Base-by-base conservation (phyloP, 2,888 invertebrate genomes). In the Chalcosyrphus nemorum region DNA sequence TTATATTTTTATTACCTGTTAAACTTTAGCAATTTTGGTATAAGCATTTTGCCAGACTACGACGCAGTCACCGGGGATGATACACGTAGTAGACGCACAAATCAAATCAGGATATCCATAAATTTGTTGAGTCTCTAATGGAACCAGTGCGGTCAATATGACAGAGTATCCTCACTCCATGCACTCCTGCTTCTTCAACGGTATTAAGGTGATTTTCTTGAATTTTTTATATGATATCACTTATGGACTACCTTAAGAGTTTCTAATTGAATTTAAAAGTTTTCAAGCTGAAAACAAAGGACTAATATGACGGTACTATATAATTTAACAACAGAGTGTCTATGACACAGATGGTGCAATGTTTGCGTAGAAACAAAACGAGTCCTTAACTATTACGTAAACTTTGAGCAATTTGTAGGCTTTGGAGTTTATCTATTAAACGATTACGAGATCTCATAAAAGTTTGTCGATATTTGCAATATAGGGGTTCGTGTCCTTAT, bases 81-180 rank as follows among this genome's bases (percentile, higher is more conserved):
- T 24, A 17, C 70, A 70, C 70, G 70, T 47, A 47, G 15, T 24
- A 70, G 57, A 59, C 70, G 35, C 70, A 59, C 71, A 71, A 71
- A 71, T 71, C 71, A 71, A 17, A 50, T 27, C 35, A 13, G 27
- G 59, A 29, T 15, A 50, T 38, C 13, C 59, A 59, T 50, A 50
- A 29, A 71, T 71, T 38, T 59, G 11, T 19, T 21, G 38, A 15
- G 35, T 29, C 50, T 17, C 27, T 71, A 41, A 71, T 50, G 59
- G 38, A 27, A 41, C 35, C n/a, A n/a, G 9, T 59, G 29, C 27
- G 27, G 29, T 47, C 57, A 70, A 38, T 3, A 56, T 50, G 65
- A 50, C 9, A 35, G 15, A 15, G 13, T 15, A 6, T 50, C 9
- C 47, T 13, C 21, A 3, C 5, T 4, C 24, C 45, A 35, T 2